phyloP scores from a whole-genome alignment of 92 coral and sea anemone species.

The Epizoanthus ramosus region DNA sequence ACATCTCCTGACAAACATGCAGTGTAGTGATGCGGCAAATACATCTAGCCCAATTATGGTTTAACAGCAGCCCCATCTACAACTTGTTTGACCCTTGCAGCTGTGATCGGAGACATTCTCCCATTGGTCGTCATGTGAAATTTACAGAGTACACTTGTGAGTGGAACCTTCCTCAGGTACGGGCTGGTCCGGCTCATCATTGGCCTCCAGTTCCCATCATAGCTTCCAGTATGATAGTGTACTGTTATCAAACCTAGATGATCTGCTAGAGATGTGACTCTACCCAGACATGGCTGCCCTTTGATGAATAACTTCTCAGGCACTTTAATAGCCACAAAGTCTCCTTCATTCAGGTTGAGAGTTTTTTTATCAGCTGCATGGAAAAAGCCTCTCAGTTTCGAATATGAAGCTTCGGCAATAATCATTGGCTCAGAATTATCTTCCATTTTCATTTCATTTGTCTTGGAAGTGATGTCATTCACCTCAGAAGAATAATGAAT shows the following conservation, averaged over 20 bases:
- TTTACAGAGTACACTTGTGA: constrained; percentile 79
- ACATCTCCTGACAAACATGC: neutral
- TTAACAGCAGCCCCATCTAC: constrained; percentile 55
- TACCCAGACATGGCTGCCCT: constrained; percentile 97
- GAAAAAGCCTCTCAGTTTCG: neutral
- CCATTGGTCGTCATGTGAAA: constrained; percentile 79
- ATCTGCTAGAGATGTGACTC: constrained; percentile 69
- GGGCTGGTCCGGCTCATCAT: constrained; percentile 99
- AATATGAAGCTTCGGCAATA: neutral
- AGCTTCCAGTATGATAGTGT: constrained; percentile 90
- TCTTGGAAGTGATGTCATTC: constrained; percentile 49
- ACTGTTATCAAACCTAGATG: constrained; percentile 73
- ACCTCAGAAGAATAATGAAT: constrained; percentile 22
- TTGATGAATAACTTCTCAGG: constrained; percentile 88
- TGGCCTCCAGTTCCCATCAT: constrained; percentile 89
- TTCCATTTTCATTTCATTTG: constrained; percentile 51
- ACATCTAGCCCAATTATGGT: neutral
- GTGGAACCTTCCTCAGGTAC: constrained; percentile 85
- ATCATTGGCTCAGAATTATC: constrained; percentile 3
- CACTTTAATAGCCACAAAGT: constrained; percentile 91
- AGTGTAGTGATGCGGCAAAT: neutral
- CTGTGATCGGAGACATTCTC: constrained; percentile 87
- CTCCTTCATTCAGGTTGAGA: constrained; percentile 71
- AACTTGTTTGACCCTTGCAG: constrained; percentile 65
- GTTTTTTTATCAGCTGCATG: constrained; percentile 18